phyloP scores from a whole-genome alignment of 2,797 vertebrate species.

The Ispidina lecontei region DNA sequence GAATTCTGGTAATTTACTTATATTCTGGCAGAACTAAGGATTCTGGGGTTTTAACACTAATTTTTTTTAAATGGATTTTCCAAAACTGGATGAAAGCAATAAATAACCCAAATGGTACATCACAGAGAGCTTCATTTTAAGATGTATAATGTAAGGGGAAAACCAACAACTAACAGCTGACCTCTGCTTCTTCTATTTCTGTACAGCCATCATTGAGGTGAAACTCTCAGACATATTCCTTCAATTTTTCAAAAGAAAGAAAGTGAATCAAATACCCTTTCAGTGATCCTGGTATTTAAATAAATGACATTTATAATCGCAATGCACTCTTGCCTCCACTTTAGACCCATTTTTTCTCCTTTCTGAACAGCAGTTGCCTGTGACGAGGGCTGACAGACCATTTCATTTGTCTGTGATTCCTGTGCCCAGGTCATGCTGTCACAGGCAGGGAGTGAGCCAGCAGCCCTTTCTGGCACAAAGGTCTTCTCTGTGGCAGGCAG shows the following conservation, averaged over 20 bases:
- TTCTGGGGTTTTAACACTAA: not conserved
- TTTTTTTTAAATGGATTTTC: not conserved
- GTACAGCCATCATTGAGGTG: constrained; percentile 15
- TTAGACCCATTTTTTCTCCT: constrained; percentile 31
- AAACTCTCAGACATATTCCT: constrained; percentile 31
- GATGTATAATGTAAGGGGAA: constrained; percentile 12
- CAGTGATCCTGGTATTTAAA: constrained; percentile 61
- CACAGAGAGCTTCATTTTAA: not conserved
- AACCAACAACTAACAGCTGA: constrained; percentile 9
- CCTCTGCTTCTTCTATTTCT: constrained; percentile 28
- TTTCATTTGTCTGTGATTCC: constrained; percentile 46
- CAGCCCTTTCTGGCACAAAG: not conserved
- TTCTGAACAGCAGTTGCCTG: constrained; percentile 12
- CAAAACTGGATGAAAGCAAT: not conserved
- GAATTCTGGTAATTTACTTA: not conserved
- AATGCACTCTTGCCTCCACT: constrained; percentile 55
- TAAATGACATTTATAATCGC: constrained; percentile 65
- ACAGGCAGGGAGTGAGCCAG: not conserved
- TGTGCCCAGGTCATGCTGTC: constrained; percentile 18
- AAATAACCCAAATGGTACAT: not conserved
- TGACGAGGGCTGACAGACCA: constrained; percentile 44
- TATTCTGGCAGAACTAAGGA: not conserved
- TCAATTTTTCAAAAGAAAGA: constrained; percentile 57
- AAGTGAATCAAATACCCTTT: constrained; percentile 64
- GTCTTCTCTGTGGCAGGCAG: constrained; percentile 26